Evolutionary conservation across 23 tunicate genomes (phyloP), one percentile per base, ranked within the genome.

Genomic region (Corella eumyota): DNA sequence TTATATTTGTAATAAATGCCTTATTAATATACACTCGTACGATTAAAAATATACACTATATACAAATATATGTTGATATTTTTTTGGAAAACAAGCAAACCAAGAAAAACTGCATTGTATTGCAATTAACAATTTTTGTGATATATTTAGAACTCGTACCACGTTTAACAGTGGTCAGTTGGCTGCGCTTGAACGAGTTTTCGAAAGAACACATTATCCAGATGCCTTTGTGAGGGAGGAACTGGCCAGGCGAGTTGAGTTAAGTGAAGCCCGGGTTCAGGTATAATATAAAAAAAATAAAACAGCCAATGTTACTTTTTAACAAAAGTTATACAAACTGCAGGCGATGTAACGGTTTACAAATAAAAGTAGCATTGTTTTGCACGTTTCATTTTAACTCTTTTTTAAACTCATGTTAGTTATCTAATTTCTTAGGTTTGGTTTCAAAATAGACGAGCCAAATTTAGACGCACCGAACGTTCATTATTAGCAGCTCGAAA

Each of bases 381-480:
- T n/a, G n/a, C n/a, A n/a, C n/a, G n/a, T n/a, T n/a, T n/a, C n/a
- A n/a, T n/a, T n/a, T n/a, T n/a, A n/a, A n/a, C n/a, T n/a, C n/a
- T n/a, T n/a, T n/a, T n/a, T n/a, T n/a, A n/a, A n/a, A n/a, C n/a
- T n/a, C n/a, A n/a, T n/a, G n/a, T n/a, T n/a, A n/a, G n/a, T n/a
- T n/a, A n/a, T n/a, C n/a, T n/a, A n/a, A 51, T 33, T 55, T n/a
- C 33, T 4, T 32, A 79, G 88, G 88, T 79, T 45, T 79, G 88
- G 88, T 79, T 79, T 56, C 88, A 79, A 64, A 79, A 79, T 25
- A 64, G 88, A 30, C 34, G 88, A 40, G 88, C 88, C 32, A 79
- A 79, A 37, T 70, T 64, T 25, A 72, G 88, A 20, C 51, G 88
- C 63, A 67, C 77, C 6, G 88, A 79, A 56, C 37, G 77, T 44